Evolutionary conservation across 2,888 invertebrate genomes (phyloP), one percentile per base, ranked within the genome.

Genomic region (Sphinx pinastri): DNA sequence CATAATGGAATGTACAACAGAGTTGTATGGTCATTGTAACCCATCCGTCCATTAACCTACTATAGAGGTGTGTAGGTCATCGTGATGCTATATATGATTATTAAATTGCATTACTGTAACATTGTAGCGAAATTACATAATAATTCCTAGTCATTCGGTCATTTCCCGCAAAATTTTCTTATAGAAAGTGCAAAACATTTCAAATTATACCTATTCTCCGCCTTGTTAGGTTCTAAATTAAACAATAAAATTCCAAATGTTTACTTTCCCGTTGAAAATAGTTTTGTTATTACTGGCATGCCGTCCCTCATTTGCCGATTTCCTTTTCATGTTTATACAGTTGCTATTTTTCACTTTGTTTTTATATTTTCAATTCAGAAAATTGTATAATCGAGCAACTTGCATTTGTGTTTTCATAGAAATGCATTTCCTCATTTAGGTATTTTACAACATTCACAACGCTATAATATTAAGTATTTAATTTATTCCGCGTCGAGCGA

Each of bases 281-380:
- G 49, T 19, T 47, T 25, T 63, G 55, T 68, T 68, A 71, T 55
- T 63, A 54, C 60, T 19, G 63, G 66, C 67, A 63, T 68, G 49
- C 68, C 47, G 55, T 57, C 38, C 19, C 57, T 67, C 19, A 45
- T 47, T 57, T 68, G 7, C 10, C 55, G 16, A 31, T 57, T 16
- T 38, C n/a, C 55, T 45, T 45, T 16, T 16, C 14, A n/a, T 68
- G 68, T 68, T 68, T 68, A 45, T 57, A 12, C 68, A 68, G 57
- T 47, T 68, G 55, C n/a, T 14, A 55, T 38, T 55, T 55, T 68
- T 45, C 52, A 45, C n/a, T 68, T 31, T 12, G 31, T 19, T 63
- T 49, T 19, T n/a, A 12, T 19, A 19, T 47, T 1, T 19, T 49
- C 12, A 3, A 19, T 45, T 68, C 47, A 14, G n/a, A 38, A 45